Evolutionary conservation across 2,113 vertebrate genomes (phyloP).

Genomic region (Rhinolophus ferrumequinum): DNA sequence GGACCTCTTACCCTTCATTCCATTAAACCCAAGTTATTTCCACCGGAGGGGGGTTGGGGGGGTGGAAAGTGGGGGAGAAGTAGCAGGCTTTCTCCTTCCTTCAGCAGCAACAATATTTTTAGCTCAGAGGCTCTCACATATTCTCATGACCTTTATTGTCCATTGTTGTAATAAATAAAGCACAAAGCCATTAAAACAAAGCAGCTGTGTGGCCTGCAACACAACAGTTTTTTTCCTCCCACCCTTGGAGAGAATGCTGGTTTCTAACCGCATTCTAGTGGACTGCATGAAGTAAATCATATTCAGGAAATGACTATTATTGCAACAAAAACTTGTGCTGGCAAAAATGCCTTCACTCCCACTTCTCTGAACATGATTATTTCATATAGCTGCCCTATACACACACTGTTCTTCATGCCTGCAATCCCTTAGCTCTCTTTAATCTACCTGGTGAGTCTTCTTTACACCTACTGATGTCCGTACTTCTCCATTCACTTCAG

Average conservation of each 20-base stretch:
- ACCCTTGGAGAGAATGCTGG: constrained; percentile 36
- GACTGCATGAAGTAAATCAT: not conserved
- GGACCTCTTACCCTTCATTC: constrained; percentile 65
- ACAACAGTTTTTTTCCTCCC: constrained; percentile 35
- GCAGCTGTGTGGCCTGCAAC: constrained; percentile 54
- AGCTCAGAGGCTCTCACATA: constrained; percentile 60
- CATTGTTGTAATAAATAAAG: constrained; percentile 76
- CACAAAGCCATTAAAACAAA: constrained; percentile 73
- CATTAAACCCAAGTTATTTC: constrained; percentile 83
- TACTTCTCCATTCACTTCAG: constrained; percentile 6
- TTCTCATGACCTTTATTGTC: constrained; percentile 68
- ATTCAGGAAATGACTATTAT: not conserved
- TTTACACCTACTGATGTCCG: not conserved
- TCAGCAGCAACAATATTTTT: constrained; percentile 62
- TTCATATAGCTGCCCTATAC: not conserved
- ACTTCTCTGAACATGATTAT: constrained; percentile 13
- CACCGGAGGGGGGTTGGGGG: not conserved
- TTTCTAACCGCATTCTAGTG: constrained; percentile 41
- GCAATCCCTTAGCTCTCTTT: not conserved
- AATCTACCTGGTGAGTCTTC: not conserved
- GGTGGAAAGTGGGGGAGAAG: too few relatives aligned
- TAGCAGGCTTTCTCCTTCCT: constrained; percentile 7
- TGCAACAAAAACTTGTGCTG: constrained; percentile 21
- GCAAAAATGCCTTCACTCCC: constrained; percentile 34
- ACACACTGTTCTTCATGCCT: not conserved